Percentiles rank a stretch among this genome's conserved stretches.
These are phyloP conservation scores for Aphis gossypii DNA, from an alignment of 1,140 invertebrate species.

Conservation along the genomic window DNA sequence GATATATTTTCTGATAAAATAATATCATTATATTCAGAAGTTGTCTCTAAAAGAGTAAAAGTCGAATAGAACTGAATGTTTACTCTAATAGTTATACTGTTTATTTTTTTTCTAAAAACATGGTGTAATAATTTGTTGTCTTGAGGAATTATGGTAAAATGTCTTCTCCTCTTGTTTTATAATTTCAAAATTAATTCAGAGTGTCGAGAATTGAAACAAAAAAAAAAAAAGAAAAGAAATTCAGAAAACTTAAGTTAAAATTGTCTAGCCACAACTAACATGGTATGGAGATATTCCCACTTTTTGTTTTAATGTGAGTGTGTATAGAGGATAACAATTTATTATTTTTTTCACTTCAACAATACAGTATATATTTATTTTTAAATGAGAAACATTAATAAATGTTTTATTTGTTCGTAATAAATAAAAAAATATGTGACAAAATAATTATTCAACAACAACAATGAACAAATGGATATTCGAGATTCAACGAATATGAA, in stretches of 20 bases:
- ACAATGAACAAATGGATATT: not conserved
- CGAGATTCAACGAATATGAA: not conserved
- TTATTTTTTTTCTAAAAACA: not conserved
- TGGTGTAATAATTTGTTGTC: not conserved
- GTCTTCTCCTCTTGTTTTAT: not conserved
- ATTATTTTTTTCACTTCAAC: not conserved
- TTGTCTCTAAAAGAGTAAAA: not conserved
- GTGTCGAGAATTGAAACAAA: not conserved
- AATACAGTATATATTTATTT: not conserved
- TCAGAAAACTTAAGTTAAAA: too few species aligned
- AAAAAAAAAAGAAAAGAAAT: not conserved
- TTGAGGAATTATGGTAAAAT: not conserved
- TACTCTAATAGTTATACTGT: not conserved
- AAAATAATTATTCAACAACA: not conserved
- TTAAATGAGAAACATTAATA: not conserved
- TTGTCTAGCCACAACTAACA: not conserved
- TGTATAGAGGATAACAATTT: not conserved
- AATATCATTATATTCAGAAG: not conserved
- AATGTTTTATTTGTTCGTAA: too few species aligned
- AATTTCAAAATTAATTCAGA: not conserved
- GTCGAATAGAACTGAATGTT: not conserved
- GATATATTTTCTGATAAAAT: not conserved
- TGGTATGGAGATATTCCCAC: not conserved
- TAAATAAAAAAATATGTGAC: not conserved
- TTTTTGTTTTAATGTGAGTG: not conserved